Base-by-base conservation (phyloP, 2,888 invertebrate species). In the Dione juno region DNA sequence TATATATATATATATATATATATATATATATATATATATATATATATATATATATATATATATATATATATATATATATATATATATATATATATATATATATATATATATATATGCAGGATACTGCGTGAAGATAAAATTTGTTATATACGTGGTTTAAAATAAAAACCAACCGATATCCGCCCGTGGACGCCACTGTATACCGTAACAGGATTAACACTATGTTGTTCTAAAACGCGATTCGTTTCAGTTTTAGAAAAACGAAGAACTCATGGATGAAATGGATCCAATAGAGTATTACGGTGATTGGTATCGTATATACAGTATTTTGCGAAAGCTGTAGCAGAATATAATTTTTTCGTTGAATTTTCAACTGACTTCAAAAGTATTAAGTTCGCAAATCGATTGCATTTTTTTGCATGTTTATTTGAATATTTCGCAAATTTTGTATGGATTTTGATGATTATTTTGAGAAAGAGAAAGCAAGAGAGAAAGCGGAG, bases 171-270 rank as follows among this genome's bases (percentile, higher is more conserved):
- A 64, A 69, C 68, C 63, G 16, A 64, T 54, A 45, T 64, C 68
- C 40, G 54, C 28, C 63, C 40, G 63, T 21, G 63, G 61, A 69
- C 52, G 67, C 37, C 21, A 69, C 45, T 63, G 45, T 53, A 63
- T 54, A 61, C 35, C 35, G 45, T 68, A 68, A 54, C 68, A 37
- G 63, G 68, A 63, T 69, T 69, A 64, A 69, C 45, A 28, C 68
- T 63, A 28, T 67, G 50, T 53, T 64, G 48, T 64, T 64, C 19
- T 40, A 64, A 50, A 64, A 45, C 28, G 19, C 40, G 9, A 50
- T 64, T 52, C 50, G 37, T 14, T 64, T 40, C 50, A 40, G 37
- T 64, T 50, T 64, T 50, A 52, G n/a, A 64, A 64, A 64, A 64
- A 64, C 50, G 37, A 48, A 37, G 40, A 35, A 40, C n/a, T 45